These are phyloP conservation scores for human DNA, from an alignment of 2,113 vertebrate genomes.

Conservation along the genomic window DNA sequence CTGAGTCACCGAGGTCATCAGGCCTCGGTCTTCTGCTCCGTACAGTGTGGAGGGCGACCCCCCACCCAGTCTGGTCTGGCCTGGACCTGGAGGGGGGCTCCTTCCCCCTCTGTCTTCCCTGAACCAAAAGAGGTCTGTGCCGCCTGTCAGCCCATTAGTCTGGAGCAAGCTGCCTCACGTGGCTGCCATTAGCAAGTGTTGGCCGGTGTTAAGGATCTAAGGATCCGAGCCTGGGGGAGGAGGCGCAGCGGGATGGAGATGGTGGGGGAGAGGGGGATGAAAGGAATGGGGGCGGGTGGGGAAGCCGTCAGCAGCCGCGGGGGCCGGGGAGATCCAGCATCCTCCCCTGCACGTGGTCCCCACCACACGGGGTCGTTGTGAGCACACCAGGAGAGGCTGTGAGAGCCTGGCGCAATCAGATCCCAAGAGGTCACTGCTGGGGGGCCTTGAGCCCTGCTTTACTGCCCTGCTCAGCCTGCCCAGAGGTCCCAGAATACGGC, in stretches of 20 bases:
- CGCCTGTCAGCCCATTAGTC: neutral
- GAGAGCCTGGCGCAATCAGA: neutral
- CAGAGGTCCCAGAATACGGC: neutral
- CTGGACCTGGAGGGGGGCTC: neutral
- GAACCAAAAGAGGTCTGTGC: neutral
- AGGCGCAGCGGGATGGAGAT: neutral
- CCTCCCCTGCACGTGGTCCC: neutral
- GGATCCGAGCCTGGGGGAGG: neutral
- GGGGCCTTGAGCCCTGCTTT: neutral
- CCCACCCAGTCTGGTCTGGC: neutral
- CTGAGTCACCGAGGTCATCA: neutral
- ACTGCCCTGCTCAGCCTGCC: neutral
- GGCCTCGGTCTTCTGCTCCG: neutral
- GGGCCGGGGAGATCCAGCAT: fast-evolving
- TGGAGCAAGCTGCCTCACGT: neutral
- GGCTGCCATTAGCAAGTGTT: neutral
- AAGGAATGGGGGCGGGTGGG: neutral
- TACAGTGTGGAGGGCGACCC: neutral
- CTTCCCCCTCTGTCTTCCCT: neutral
- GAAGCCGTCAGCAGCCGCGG: neutral
- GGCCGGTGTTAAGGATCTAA: neutral
- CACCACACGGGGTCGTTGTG: constrained; percentile 11
- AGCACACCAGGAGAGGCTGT: neutral
- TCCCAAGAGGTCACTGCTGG: neutral
- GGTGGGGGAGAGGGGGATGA: fast-evolving